These are phyloP conservation scores for Acipenser transmontanus DNA, from an alignment of 2,797 vertebrate genomes.

Conservation along the genomic window DNA sequence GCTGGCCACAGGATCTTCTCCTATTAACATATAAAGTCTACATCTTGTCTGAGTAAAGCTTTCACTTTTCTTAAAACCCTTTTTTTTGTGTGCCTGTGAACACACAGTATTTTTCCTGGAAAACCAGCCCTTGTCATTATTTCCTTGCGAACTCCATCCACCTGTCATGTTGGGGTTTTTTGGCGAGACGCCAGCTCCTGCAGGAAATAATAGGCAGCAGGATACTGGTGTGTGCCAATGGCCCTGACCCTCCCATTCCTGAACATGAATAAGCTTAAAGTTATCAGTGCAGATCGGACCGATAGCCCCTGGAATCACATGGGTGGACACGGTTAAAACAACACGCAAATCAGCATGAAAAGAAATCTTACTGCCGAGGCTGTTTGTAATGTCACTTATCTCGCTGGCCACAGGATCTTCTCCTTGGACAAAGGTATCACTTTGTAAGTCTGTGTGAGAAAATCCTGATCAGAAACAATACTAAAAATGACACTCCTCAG, in stretches of 20 bases:
- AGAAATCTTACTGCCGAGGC: too few relatives aligned
- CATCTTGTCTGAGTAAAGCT: too few relatives aligned
- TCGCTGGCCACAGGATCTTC: too few relatives aligned
- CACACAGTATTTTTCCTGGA: constrained; percentile 51
- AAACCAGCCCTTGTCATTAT: constrained; percentile 62
- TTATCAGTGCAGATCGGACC: constrained; percentile 42
- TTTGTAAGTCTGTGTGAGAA: too few relatives aligned
- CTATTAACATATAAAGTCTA: too few relatives aligned
- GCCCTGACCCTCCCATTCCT: constrained; percentile 74
- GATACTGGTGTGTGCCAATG: constrained; percentile 71
- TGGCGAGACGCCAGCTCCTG: constrained; percentile 36
- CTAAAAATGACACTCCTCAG: too few relatives aligned
- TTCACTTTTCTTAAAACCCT: too few relatives aligned
- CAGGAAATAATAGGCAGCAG: constrained; percentile 37
- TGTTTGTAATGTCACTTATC: too few relatives aligned
- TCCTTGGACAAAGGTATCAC: too few relatives aligned
- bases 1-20: too few relatives aligned
- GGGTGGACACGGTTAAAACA: constrained; percentile 15
- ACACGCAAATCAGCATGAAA: background rate
- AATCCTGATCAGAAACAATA: too few relatives aligned
- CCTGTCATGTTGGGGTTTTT: constrained; percentile 67
- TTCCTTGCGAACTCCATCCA: constrained; percentile 70
- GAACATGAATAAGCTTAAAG: constrained; percentile 53
- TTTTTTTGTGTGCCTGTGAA: too few relatives aligned
- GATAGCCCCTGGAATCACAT: constrained; percentile 27